Conservation (phyloP, 2,113 vertebrate genomes). For the Platysteira castanea region DNA sequence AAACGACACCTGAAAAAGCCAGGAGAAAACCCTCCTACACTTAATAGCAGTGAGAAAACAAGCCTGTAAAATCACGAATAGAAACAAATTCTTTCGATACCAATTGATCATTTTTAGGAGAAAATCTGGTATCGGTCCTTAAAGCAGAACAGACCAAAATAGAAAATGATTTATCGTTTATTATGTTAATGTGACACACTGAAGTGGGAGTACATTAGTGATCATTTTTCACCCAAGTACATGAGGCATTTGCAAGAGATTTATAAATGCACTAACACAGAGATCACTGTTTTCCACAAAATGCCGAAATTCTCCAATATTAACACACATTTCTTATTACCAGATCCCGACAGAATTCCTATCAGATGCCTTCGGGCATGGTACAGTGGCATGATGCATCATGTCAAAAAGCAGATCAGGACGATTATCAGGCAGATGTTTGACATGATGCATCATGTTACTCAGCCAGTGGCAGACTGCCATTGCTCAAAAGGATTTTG, state of each 20-base stretch:
- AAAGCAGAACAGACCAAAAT: not conserved
- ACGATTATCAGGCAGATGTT: slow-evolving; percentile 21
- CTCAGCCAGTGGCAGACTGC: not conserved
- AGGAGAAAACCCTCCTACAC: not conserved
- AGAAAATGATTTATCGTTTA: not conserved
- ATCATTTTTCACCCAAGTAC: not conserved
- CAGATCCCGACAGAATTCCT: not conserved
- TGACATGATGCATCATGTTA: not conserved
- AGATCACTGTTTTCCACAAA: not conserved
- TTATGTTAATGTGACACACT: not conserved
- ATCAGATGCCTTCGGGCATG: not conserved
- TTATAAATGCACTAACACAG: not conserved
- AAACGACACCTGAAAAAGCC: not conserved
- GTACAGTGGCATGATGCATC: not conserved
- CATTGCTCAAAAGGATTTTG: slow-evolving; percentile 1
- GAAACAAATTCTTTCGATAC: not conserved
- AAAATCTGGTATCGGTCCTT: not conserved
- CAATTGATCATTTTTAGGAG: not conserved
- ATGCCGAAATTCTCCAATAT: not conserved
- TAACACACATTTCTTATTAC: not conserved
- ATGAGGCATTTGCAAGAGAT: not conserved
- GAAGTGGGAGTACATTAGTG: not conserved
- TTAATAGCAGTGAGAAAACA: not conserved
- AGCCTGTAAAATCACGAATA: not conserved
- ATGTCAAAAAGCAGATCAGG: not conserved